Percentiles rank a stretch among this genome's conserved stretches.
These are phyloP conservation scores for Drosophila auraria DNA, from an alignment of 1,140 invertebrate genomes.

Conservation along the genomic window DNA sequence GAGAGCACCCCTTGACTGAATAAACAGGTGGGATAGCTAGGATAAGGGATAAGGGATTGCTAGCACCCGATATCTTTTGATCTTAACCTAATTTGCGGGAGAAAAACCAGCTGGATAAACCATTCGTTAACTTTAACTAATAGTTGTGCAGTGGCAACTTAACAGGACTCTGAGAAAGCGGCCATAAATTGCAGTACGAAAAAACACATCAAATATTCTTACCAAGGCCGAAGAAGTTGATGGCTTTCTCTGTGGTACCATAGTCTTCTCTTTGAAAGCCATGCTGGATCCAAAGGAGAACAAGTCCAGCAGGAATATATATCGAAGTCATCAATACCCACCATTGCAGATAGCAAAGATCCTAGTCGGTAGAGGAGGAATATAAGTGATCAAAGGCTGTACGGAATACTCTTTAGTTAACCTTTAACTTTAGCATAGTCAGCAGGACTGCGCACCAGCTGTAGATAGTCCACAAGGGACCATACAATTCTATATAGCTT, in stretches of 20 bases:
- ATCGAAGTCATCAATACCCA: background rate
- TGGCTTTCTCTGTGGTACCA: background rate
- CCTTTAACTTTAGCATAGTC: constrained; percentile 2
- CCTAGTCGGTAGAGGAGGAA: background rate
- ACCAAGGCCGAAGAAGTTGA: constrained; percentile 22
- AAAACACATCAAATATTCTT: constrained; percentile 1
- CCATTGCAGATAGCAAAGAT: background rate
- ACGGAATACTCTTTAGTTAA: background rate
- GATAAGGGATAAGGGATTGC: too few species aligned
- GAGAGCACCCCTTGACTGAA: too few species aligned
- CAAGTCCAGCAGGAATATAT: background rate
- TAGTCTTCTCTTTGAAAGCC: background rate
- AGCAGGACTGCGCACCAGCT: background rate
- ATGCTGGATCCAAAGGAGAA: too few species aligned
- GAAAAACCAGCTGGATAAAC: too few species aligned
- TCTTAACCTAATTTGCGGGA: too few species aligned
- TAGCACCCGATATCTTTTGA: too few species aligned
- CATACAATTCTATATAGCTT: background rate
- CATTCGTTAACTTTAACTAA: too few species aligned
- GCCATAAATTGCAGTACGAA: too few species aligned
- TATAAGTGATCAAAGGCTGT: too few species aligned
- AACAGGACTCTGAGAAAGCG: too few species aligned
- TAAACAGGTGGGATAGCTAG: too few species aligned
- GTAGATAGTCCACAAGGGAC: background rate
- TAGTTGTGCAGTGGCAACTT: too few species aligned